Evolutionary conservation across 2,797 vertebrate species (phyloP).

Genomic region (Tinamus major): DNA sequence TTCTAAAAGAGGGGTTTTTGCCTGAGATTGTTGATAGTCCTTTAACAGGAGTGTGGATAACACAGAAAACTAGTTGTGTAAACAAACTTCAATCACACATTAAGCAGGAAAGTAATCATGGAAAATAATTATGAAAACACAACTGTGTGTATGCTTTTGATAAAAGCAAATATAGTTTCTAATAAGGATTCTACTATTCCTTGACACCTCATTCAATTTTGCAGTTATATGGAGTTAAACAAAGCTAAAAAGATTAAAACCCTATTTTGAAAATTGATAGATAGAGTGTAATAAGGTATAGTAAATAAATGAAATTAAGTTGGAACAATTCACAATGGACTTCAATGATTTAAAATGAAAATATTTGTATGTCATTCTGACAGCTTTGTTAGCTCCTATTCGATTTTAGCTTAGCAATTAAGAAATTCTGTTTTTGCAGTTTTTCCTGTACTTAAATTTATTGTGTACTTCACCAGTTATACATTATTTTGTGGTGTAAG

Average conservation of each 20-base stretch:
- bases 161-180: neutral
- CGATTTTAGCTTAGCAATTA: neutral
- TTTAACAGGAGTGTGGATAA: neutral
- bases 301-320: neutral
- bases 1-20: neutral
- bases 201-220: neutral
- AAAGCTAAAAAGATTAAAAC: neutral
- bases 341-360: neutral
- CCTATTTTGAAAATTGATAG: accelerated
- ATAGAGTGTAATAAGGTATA: neutral
- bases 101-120: neutral
- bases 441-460: neutral
- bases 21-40: neutral
- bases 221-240: neutral
- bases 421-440: neutral
- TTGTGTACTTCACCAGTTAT: neutral
- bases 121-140: neutral
- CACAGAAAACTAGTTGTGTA: neutral
- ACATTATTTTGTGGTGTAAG: neutral
- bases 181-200: neutral
- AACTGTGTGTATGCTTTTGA: neutral
- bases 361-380: neutral
- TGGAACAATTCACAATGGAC: neutral
- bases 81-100: neutral
- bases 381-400: neutral